These are phyloP conservation scores for Saccostrea echinata DNA, from an alignment of 1,140 invertebrate species.

Conservation along the genomic window DNA sequence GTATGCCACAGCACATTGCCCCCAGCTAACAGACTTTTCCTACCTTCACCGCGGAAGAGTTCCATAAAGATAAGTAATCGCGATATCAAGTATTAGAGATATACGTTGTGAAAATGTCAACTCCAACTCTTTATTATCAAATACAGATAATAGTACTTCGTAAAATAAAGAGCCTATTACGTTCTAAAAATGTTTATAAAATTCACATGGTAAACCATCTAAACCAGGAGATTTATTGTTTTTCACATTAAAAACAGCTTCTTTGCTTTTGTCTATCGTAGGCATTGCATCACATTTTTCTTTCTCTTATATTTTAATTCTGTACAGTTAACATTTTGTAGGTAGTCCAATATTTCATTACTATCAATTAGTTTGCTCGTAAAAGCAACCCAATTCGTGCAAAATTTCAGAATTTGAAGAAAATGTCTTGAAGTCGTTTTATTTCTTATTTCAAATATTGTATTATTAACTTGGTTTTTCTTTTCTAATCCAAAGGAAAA, in stretches of 20 bases:
- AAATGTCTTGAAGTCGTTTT: not conserved
- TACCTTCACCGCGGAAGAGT: no score
- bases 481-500: not conserved
- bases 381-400: not conserved
- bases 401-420: not conserved
- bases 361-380: not conserved
- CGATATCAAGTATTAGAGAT: no score
- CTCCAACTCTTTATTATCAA: no score
- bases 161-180: no score
- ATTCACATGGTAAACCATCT: not conserved
- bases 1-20: no score
- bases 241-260: conserved; percentile 11
- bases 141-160: no score
- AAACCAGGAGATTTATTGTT: not conserved
- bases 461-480: not conserved
- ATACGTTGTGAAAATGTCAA: no score
- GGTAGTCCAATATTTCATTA: not conserved
- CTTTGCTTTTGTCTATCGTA: not conserved
- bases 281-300: no score
- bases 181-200: not conserved
- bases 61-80: no score
- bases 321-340: not conserved
- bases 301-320: no score
- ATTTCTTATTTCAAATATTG: not conserved
- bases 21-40: no score